Evolutionary conservation across 2,888 invertebrate genomes (phyloP).

Genomic region (Nemotelus nigrinus): DNA sequence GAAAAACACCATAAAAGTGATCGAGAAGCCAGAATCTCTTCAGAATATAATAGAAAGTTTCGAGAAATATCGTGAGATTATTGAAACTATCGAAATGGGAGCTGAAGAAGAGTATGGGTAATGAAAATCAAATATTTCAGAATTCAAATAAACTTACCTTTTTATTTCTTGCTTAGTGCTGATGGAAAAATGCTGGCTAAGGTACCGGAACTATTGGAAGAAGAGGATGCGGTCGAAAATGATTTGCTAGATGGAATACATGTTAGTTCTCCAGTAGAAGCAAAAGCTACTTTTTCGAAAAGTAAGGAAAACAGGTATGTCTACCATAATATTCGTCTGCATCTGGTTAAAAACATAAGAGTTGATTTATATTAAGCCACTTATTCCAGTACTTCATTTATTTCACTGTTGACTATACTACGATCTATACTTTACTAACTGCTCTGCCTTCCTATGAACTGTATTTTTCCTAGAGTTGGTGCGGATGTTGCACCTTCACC

Average conservation of each 20-base stretch:
- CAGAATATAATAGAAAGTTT: slow-evolving; percentile 61
- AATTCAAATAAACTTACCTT: too few relatives aligned
- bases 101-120: slow-evolving; percentile 52
- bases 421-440: too few relatives aligned
- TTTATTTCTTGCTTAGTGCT: too few relatives aligned
- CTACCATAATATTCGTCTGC: too few relatives aligned
- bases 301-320: slow-evolving; percentile 35
- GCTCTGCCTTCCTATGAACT: too few relatives aligned
- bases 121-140: background rate
- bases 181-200: slow-evolving; percentile 9
- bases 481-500: too few relatives aligned
- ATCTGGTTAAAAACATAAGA: too few relatives aligned
- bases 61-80: slow-evolving; percentile 60
- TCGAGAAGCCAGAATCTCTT: slow-evolving; percentile 56
- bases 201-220: slow-evolving; percentile 21
- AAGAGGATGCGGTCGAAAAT: slow-evolving; percentile 46
- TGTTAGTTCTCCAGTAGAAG: background rate
- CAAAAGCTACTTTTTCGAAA: background rate
- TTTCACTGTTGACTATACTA: too few relatives aligned
- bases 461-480: too few relatives aligned
- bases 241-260: slow-evolving; percentile 24
- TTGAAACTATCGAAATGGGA: slow-evolving; percentile 60
- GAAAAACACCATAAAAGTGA: slow-evolving; percentile 53
- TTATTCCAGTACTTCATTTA: too few relatives aligned
- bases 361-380: too few relatives aligned